Conservation (phyloP, 2,888 invertebrate genomes). For the Drosophila acutilabella region DNA sequence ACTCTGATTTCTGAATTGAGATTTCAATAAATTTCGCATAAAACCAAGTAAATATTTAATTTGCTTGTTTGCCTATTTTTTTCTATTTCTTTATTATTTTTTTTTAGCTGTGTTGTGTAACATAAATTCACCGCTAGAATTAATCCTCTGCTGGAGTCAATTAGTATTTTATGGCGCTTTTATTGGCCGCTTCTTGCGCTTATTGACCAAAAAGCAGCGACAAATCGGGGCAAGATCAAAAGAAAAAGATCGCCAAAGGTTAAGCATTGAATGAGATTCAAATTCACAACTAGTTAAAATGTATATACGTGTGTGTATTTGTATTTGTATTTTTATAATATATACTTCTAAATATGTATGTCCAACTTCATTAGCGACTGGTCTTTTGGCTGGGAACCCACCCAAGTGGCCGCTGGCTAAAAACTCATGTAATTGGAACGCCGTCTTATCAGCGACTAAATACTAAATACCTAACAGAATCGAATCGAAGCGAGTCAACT, state of each 20-base stretch:
- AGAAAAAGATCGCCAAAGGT: conserved; percentile 37
- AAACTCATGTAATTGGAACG: conserved; percentile 78
- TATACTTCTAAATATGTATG: conserved; percentile 44
- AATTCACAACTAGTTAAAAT: conserved; percentile 59
- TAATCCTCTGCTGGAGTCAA: conserved; percentile 73
- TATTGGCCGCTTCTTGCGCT: conserved; percentile 47
- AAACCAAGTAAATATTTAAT: conserved; percentile 71
- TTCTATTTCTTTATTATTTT: no score
- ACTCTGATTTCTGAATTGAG: conserved; percentile 41
- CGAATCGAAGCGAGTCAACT: conserved; percentile 35
- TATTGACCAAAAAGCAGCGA: conserved; percentile 23
- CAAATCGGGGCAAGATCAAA: conserved; percentile 49
- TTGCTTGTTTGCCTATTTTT: conserved; percentile 38
- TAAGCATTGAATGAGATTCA: conserved; percentile 46
- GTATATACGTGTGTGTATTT: conserved; percentile 37
- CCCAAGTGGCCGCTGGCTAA: conserved; percentile 68
- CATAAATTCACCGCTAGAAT: conserved; percentile 78
- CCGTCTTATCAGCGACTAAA: conserved; percentile 70
- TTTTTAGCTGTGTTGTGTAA: conserved; percentile 56
- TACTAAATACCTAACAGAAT: conserved; percentile 47
- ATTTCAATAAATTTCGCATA: conserved; percentile 75
- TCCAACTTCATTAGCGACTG: conserved; percentile 68
- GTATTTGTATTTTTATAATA: conserved; percentile 5
- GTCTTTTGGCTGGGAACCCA: conserved; percentile 61
- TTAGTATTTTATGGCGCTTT: conserved; percentile 79